Base-by-base conservation (phyloP, 2,888 invertebrate species). In the Athalia cordata region DNA sequence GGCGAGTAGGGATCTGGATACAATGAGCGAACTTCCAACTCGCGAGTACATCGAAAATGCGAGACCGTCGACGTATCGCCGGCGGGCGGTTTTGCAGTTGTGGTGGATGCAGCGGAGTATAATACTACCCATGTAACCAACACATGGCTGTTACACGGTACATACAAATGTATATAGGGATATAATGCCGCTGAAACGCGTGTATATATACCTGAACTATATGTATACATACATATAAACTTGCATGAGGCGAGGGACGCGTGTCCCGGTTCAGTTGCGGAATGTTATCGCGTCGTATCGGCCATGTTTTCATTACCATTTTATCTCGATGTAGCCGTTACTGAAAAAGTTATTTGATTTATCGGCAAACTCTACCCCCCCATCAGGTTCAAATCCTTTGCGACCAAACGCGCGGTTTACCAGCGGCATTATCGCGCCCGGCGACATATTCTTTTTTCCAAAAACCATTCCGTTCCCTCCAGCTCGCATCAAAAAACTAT, bases 251-350 rank as follows among this genome's bases (percentile, higher is more conserved):
- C 81, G 80, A 29, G 80, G 78, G 83, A 88, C 87, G 86, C 87
- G 86, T 86, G 85, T 86, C 84, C 82, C 82, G 84, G 84, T 86
- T 83, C 81, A 81, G 81, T 82, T 83, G 81, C 85, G 84, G 88
- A 88, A 88, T 88, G 87, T 89, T 89, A 89, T 88, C 89, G 85
- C 85, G 83, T 84, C 86, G 86, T 88, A 88, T 89, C 87, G 87
- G 84, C 84, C 83, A 82, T 87, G 86, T 88, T 89, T 88, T 88
- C 89, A 88, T 88, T 88, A 86, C 86, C 86, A 87, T 88, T 89
- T 88, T 86, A 84, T 84, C 82, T 84, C 81, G 81, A 81, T 84
- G 85, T 61, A 82, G 81, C 83, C 82, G 82, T 81, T 81, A 81
- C 78, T 81, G 85, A 86, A 88, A 89, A 89, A 86, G 80, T 83